Evolutionary conservation across 2,797 vertebrate genomes (phyloP).

Genomic region (Micromesistius poutassou): DNA sequence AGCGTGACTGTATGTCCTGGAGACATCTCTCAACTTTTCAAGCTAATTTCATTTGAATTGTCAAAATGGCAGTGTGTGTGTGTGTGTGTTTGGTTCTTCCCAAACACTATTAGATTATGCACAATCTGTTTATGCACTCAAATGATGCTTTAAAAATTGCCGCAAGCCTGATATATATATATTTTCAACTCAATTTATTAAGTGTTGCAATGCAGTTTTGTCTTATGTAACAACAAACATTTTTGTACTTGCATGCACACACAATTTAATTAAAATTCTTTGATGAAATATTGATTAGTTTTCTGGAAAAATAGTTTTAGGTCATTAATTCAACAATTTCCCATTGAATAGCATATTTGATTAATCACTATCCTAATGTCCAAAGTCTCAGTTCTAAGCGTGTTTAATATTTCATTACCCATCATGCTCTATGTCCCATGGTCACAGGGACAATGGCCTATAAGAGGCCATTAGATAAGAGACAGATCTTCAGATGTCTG

Average conservation of each 20-base stretch:
- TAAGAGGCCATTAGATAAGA: conserved; percentile 52
- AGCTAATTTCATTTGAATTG: neutral
- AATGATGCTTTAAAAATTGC: neutral
- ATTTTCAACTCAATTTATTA: too few species aligned
- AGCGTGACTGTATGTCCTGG: neutral
- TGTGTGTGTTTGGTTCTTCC: neutral
- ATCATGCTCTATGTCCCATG: conserved; percentile 27
- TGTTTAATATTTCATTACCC: conserved; percentile 54
- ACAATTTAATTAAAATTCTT: too few species aligned
- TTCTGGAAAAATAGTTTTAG: neutral
- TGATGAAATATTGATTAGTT: too few species aligned
- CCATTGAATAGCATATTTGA: conserved; percentile 18
- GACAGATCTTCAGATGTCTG: conserved; percentile 25
- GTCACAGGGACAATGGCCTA: conserved; percentile 47
- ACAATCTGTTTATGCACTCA: neutral
- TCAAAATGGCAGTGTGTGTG: neutral
- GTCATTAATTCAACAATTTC: neutral
- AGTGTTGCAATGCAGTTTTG: too few species aligned
- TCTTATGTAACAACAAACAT: too few species aligned
- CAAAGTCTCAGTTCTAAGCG: conserved; percentile 49
- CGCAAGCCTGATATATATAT: too few species aligned
- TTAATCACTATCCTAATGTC: conserved; percentile 32
- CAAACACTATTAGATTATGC: neutral
- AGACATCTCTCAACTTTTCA: neutral
- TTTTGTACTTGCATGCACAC: too few species aligned